A percentile compares a stretch with the other conserved stretches of the same genome.
phyloP scores from a whole-genome alignment of 2,113 vertebrate genomes.

The Brachyhypopomus gauderio region DNA sequence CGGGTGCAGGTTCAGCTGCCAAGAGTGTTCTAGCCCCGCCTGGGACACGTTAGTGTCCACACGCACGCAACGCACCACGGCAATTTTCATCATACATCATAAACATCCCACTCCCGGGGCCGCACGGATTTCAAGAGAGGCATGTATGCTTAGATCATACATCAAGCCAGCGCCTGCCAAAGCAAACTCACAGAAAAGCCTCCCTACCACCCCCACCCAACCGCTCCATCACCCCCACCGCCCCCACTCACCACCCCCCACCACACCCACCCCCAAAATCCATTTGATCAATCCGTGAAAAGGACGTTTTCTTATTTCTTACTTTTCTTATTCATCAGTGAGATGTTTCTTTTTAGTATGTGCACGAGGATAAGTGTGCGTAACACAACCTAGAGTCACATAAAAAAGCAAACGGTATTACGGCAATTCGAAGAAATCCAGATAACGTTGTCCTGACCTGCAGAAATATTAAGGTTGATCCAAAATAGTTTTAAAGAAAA shows the following conservation, averaged over 20 bases:
- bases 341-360: constrained; percentile 37
- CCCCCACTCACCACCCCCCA: too few relatives aligned
- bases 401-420: neutral
- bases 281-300: constrained; percentile 46
- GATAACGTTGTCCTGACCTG: neutral
- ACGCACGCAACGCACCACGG: constrained; percentile 25
- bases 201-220: neutral
- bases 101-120: constrained; percentile 41
- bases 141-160: constrained; percentile 41
- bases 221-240: too few relatives aligned
- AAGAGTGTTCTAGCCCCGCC: too few relatives aligned
- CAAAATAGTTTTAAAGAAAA: neutral
- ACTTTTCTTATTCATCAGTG: constrained; percentile 39
- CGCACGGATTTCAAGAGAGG: constrained; percentile 40
- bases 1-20: too few relatives aligned
- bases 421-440: too few relatives aligned
- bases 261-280: neutral
- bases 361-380: neutral
- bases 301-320: constrained; percentile 36
- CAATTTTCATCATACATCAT: constrained; percentile 50
- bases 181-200: constrained; percentile 39
- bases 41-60: constrained; percentile 46
- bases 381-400: neutral
- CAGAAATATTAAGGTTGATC: constrained; percentile 4
- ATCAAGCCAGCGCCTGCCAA: constrained; percentile 47